phyloP scores from a whole-genome alignment of 2,113 vertebrate species.

The Trichomycterus rosablanca region DNA sequence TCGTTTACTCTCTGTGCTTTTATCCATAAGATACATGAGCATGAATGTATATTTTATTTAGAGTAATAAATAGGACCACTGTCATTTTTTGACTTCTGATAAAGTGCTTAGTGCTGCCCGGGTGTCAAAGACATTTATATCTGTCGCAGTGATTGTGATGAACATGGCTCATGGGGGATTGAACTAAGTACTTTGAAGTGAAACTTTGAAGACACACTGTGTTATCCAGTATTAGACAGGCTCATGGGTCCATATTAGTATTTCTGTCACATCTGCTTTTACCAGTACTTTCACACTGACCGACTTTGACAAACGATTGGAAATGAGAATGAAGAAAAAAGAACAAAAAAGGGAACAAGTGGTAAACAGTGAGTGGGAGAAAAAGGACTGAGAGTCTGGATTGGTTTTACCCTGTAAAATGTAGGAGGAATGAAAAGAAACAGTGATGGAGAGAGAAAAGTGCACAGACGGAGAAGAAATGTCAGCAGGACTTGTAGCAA shows the following conservation, averaged over 20 bases:
- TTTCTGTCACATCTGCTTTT: slow-evolving; percentile 22
- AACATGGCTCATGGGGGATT: slow-evolving; percentile 4
- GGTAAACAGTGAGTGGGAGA: slow-evolving; percentile 9
- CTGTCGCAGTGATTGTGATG: slow-evolving; percentile 5
- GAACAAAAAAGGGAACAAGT: slow-evolving; percentile 12
- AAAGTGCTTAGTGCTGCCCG: not conserved
- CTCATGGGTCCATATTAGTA: slow-evolving; percentile 18
- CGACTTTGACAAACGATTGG: slow-evolving; percentile 26
- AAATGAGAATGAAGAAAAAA: slow-evolving; percentile 5
- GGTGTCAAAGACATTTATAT: slow-evolving; percentile 11
- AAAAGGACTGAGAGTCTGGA: slow-evolving; percentile 6
- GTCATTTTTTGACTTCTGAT: not conserved
- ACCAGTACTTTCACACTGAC: slow-evolving; percentile 25
- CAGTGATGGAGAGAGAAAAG: slow-evolving; percentile 17
- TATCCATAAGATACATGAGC: no score
- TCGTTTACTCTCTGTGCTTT: no score
- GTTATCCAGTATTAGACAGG: slow-evolving; percentile 13
- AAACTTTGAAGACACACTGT: slow-evolving; percentile 3
- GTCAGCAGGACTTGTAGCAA: slow-evolving; percentile 42
- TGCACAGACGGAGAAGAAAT: slow-evolving; percentile 34
- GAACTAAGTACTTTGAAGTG: slow-evolving; percentile 26
- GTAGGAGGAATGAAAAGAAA: slow-evolving; percentile 28
- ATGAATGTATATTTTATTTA: no score
- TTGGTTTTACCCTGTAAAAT: slow-evolving; percentile 33
- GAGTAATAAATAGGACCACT: no score